phyloP scores from a whole-genome alignment of 2,113 vertebrate genomes.

The Dipodomys stephensi region DNA sequence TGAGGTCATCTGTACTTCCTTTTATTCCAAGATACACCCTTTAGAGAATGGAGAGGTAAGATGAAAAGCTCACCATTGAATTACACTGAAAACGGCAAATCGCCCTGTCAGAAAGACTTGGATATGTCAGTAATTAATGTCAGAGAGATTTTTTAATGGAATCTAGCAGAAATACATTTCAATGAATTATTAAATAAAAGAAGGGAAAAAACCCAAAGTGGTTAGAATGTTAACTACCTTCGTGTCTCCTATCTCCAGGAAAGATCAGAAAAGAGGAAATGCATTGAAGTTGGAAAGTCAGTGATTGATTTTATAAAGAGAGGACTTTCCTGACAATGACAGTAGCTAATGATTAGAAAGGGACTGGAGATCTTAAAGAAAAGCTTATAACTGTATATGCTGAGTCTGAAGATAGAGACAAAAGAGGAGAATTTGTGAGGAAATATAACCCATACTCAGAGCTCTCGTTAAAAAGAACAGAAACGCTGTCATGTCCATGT shows the following conservation, averaged over 20 bases:
- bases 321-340: conserved; percentile 29
- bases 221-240: conserved; percentile 73
- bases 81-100: background rate
- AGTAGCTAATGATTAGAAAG: conserved; percentile 43
- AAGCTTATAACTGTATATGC: background rate
- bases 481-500: background rate
- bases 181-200: conserved; percentile 75
- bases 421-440: background rate
- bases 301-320: conserved; percentile 65
- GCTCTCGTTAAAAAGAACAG: background rate
- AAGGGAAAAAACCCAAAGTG: conserved; percentile 49
- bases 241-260: conserved; percentile 22
- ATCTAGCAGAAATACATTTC: conserved; percentile 70
- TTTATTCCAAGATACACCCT: conserved; percentile 97
- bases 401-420: background rate
- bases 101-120: conserved; percentile 39
- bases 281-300: conserved; percentile 41
- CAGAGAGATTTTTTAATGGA: conserved; percentile 60
- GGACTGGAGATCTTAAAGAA: background rate
- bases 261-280: conserved; percentile 66
- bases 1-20: conserved; percentile 98
- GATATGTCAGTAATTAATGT: conserved; percentile 65
- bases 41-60: conserved; percentile 99
- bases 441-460: background rate
- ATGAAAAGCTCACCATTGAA: background rate